Evolutionary conservation across 2,113 vertebrate species (phyloP), one percentile per base, ranked within the genome.

Genomic region (Urocitellus parryii): DNA sequence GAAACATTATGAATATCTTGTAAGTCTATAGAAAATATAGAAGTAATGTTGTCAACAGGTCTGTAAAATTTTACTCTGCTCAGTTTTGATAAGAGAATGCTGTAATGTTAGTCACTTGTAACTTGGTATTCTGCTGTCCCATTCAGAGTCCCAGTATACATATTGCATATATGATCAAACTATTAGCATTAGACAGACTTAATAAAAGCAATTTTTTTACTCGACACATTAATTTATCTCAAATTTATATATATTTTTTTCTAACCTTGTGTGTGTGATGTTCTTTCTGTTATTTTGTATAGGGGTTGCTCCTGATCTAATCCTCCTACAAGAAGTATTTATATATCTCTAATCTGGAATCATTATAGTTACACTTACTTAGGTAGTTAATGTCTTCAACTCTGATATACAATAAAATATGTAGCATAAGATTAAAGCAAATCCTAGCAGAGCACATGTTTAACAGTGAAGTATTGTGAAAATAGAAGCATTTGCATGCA

Each of bases 41-140:
- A 45, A 95, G 91, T 80, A 88, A 96, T 90, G 37, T 42, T 97
- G 95, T 56, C 88, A 97, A 97, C 97, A 94, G 95, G 97, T 96
- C 97, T 97, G 96, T 94, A 79, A 94, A 73, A 96, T 97, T 96
- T 68, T 89, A 79, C 88, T 96, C 96, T 87, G 48, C 70, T 80
- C 95, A 97, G 90, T 97, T 98, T 88, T 93, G 91, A 88, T 80
- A 96, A 90, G 68, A 94, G 63, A 9, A 67, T 77, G 74, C 68
- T n/a, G n/a, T 72, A 65, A 56, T 97, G 78, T 93, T 58, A 94
- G 65, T 88, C 61, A 18, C 76, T 96, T 78, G n/a, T 84, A 88
- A 85, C 76, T 93, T 97, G 72, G 45, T 27, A 68, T 85, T 95
- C 39, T 88, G 45, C 76, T 91, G 68, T 96, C 81, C 80, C 56